Evolutionary conservation across 2,797 vertebrate species (phyloP), one percentile per base, ranked within the genome.

Genomic region (Protonibea diacanthus): DNA sequence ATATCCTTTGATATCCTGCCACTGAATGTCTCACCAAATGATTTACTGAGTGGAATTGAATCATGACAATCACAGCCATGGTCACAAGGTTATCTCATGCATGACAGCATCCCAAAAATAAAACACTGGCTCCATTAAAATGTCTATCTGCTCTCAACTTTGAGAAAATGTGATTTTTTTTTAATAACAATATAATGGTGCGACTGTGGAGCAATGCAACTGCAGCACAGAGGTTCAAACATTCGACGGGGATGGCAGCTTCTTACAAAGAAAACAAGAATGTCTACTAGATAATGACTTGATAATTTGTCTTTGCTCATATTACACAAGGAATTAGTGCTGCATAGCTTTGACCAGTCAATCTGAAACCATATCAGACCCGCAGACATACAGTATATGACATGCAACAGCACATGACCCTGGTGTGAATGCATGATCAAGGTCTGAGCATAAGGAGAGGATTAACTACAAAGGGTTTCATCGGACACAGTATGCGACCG

Each of bases 381-480:
- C 9, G 33, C 55, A 85, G 71, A 86, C 64, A 61, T n/a, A 62
- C 21, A 48, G 38, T 56, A 57, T 63, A 70, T 72, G 76, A 85
- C 81, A 81, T 53, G 63, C 57, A 51, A 80, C 49, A 52, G 85
- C 73, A 78, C 57, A 77, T 79, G 82, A 86, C 73, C 73, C 62
- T 10, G 53, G 78, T 76, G 86, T 82, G 74, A 87, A 79, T 81
- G 72, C 52, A 78, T 74, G 79, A 89, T 86, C 64, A 84, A 87
- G 88, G 91, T 63, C 80, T 4, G 15, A 38, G 75, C 73, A 76
- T 85, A 76, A 84, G 75, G 80, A 67, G 40, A 77, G 90, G 86
- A 89, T 92, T 89, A 85, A 83, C 86, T 89, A 89, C 91, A 92
- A 90, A 91, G 80, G 64, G 29, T 63, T 81, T 85, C 56, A 27